Conservation (phyloP, 2,113 vertebrate genomes). For the Anolis carolinensis region DNA sequence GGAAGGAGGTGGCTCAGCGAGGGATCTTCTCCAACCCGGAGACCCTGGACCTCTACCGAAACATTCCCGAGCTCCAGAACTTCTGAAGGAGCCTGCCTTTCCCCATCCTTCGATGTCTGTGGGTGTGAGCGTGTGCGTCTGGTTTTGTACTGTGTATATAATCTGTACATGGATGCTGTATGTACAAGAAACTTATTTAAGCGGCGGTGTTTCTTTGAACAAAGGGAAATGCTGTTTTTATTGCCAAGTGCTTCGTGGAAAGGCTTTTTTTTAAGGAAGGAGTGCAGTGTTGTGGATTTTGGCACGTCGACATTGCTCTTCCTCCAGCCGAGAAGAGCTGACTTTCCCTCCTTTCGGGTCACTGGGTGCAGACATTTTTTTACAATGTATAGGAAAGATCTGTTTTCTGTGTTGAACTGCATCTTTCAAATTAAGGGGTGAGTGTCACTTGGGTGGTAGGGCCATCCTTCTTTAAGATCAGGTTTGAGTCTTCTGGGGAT, state of each 20-base stretch:
- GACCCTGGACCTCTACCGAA: constrained; percentile 89
- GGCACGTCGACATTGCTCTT: neutral
- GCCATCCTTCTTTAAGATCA: no score
- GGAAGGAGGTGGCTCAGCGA: constrained; percentile 85
- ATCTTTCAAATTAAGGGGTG: neutral
- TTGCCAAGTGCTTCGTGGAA: constrained; percentile 44
- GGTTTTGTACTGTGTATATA: constrained; percentile 50
- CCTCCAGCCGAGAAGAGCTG: constrained; percentile 28
- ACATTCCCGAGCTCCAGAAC: constrained; percentile 91
- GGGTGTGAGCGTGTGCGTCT: constrained; percentile 30
- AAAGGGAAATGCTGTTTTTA: constrained; percentile 35
- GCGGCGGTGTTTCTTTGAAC: constrained; percentile 39
- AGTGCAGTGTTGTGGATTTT: neutral
- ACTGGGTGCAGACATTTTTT: constrained; percentile 13
- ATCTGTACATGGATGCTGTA: constrained; percentile 31
- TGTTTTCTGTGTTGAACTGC: neutral
- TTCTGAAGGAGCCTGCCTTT: constrained; percentile 75
- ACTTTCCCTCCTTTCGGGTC: constrained; percentile 30
- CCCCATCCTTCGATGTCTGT: constrained; percentile 16
- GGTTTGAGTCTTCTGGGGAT: neutral
- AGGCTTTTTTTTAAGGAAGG: constrained; percentile 39
- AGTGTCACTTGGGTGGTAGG: no score
- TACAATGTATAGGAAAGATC: neutral
- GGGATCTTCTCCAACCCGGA: constrained; percentile 94
- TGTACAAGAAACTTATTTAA: constrained; percentile 58